A percentile compares a stretch with the other conserved stretches of the same genome.
Evolutionary conservation across 1,140 invertebrate species (phyloP).

Genomic region (Polypedilum vanderplanki): DNA sequence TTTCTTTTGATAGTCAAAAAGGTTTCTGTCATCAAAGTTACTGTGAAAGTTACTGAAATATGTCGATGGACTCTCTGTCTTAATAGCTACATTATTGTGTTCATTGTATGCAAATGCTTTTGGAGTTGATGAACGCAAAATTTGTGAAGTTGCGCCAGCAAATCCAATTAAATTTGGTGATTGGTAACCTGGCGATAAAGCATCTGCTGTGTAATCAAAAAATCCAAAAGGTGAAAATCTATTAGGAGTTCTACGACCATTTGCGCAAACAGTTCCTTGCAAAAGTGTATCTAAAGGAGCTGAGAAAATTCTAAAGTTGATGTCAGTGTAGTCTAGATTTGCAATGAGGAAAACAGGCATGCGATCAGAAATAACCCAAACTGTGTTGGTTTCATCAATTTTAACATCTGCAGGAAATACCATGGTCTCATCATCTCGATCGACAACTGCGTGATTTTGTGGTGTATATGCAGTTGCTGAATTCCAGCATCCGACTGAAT

Average conservation of each 20-base stretch:
- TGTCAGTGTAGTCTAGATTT: constrained; percentile 63
- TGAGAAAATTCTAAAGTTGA: constrained; percentile 69
- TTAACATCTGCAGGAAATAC: constrained; percentile 74
- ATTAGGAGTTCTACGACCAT: background rate
- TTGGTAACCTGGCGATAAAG: background rate
- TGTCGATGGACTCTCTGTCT: constrained; percentile 39
- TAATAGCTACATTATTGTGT: constrained; percentile 41
- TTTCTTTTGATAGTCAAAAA: background rate
- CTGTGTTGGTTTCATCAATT: constrained; percentile 55
- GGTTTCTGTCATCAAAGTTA: background rate
- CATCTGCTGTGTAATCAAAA: background rate
- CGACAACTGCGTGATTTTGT: constrained; percentile 62
- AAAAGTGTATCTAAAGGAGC: constrained; percentile 57
- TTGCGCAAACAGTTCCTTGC: constrained; percentile 63
- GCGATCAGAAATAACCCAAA: constrained; percentile 72
- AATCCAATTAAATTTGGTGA: background rate
- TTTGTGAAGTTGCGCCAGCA: background rate
- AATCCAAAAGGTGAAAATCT: background rate
- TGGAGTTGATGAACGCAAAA: constrained; percentile 31
- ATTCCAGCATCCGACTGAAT: constrained; percentile 75
- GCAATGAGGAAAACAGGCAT: constrained; percentile 70
- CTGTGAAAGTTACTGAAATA: constrained; percentile 30
- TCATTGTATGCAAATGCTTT: constrained; percentile 43
- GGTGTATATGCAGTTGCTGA: constrained; percentile 55
- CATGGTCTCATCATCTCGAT: constrained; percentile 63